Base-by-base conservation (phyloP, 2,888 invertebrate genomes). In the Teinopalpus imperialis region DNA sequence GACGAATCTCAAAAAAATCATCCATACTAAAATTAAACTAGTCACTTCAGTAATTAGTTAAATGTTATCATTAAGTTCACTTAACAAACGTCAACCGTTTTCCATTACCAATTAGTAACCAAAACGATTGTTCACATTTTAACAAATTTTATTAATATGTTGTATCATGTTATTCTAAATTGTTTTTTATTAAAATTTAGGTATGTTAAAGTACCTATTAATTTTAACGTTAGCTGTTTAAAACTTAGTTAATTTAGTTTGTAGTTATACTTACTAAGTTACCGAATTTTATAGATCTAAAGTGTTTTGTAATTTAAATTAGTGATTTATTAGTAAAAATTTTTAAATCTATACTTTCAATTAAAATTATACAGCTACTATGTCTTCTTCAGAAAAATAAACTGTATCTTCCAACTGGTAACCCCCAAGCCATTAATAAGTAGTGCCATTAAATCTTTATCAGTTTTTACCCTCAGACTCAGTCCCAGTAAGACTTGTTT, bases 91-190 rank as follows among this genome's bases (percentile, higher is more conserved):
- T 14, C 20, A 39, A 37, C 24, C 26, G 29, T 35, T 26, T 53
- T 57, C 47, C 51, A 43, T 54, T 61, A 63, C 66, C 66, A 65
- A 65, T 53, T 74, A 80, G 74, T 83, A 82, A 85, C 87, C 87
- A 87, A 87, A 86, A 74, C 63, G 53, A 82, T 85, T 86, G 85
- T 86, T 86, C 77, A 77, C 70, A 69, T 72, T 70, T 83, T 81
- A 81, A 81, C 71, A 83, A 85, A 87, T 85, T 87, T 82, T 87
- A 87, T 85, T 71, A 75, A 74, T 76, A 74, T 63, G 83, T 86
- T 86, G 81, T 82, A 72, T 72, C 74, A 63, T 74, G 64, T 69
- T 67, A 65, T 58, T 71, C 37, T 78, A 74, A 66, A 69, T 73
- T 80, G 74, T 68, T 69, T 79, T 81, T 79, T 74, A 77, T 70